Evolutionary conservation across 2,888 invertebrate species (phyloP), one percentile per base, ranked within the genome.

Genomic region (Dryococelus australis): DNA sequence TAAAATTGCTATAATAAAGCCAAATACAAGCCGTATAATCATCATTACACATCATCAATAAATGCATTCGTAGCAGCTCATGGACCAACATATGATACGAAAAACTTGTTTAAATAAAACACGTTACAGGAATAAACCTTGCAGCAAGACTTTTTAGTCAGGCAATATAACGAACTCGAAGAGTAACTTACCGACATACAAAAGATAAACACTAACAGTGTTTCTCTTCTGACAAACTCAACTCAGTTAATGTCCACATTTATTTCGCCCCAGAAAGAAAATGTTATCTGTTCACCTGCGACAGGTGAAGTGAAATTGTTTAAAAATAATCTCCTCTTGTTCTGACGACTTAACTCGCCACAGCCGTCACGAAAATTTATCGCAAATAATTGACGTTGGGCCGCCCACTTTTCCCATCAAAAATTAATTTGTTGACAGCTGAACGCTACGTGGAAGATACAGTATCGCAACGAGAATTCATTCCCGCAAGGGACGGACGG

Each of bases 401-500:
- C 65, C n/a, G 16, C n/a, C 65, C 65, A 65, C 20, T 65, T 65
- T 65, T 65, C 65, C 20, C 20, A 24, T 65, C 65, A 65, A 65
- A 65, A 65, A 65, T 65, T 65, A 65, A 65, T 65, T 65, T 65
- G 24, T 24, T 65, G 65, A 65, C 65, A 65, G n/a, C 65, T n/a
- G 65, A 9, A 65, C 65, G 65, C 65, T 20, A 65, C 24, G 24
- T 20, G n/a, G 8, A 24, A 65, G 65, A 65, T 65, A 65, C 65
- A 20, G 65, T 47, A 24, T 65, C 65, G n/a, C 65, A 65, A 65
- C 65, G n/a, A 1, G 65, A 65, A 16, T 24, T n/a, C 8, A 65
- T 65, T 65, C n/a, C 65, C 65, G n/a, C 35, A 4, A 1, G 35
- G 35, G 16, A 8, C 47, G 47, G 47, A 16, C 47, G 65, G 16